Conservation (phyloP, 2,113 vertebrate genomes). For the Paralichthys olivaceus region DNA sequence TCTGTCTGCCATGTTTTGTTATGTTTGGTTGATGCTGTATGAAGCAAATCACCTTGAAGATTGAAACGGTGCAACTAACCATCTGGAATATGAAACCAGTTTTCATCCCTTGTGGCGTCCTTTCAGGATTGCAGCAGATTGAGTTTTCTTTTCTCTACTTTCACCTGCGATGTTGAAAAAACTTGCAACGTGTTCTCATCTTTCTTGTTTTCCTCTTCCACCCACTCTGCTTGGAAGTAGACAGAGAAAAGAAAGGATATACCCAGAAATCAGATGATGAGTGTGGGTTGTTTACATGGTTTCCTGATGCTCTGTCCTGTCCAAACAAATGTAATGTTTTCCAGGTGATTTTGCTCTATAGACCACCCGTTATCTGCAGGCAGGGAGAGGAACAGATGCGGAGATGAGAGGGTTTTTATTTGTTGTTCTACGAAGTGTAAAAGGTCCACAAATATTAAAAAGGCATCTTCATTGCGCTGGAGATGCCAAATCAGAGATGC, state of each 20-base stretch:
- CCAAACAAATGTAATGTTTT: conserved; percentile 56
- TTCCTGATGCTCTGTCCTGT: conserved; percentile 31
- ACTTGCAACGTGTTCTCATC: neutral
- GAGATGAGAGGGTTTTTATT: conserved; percentile 42
- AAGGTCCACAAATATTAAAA: conserved; percentile 40
- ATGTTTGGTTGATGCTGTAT: too few species aligned
- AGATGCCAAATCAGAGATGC: conserved; percentile 34
- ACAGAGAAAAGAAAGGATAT: conserved; percentile 1
- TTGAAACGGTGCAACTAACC: too few species aligned
- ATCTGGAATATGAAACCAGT: too few species aligned
- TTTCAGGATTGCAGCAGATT: neutral
- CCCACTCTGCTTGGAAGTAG: neutral
- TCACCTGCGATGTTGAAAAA: neutral
- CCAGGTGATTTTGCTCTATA: conserved; percentile 25
- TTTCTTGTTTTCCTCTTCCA: neutral
- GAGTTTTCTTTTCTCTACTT: neutral
- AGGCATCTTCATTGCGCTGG: conserved; percentile 5
- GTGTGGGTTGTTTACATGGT: conserved; percentile 30
- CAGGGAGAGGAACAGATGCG: conserved; percentile 7
- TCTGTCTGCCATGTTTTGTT: too few species aligned
- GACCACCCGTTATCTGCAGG: conserved; percentile 54
- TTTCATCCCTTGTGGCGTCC: too few species aligned
- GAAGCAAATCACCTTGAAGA: too few species aligned
- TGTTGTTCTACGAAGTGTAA: conserved; percentile 26
- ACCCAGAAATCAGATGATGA: conserved; percentile 25